Conservation (phyloP, 1,140 invertebrate genomes). For the Lucilia cuprina region DNA sequence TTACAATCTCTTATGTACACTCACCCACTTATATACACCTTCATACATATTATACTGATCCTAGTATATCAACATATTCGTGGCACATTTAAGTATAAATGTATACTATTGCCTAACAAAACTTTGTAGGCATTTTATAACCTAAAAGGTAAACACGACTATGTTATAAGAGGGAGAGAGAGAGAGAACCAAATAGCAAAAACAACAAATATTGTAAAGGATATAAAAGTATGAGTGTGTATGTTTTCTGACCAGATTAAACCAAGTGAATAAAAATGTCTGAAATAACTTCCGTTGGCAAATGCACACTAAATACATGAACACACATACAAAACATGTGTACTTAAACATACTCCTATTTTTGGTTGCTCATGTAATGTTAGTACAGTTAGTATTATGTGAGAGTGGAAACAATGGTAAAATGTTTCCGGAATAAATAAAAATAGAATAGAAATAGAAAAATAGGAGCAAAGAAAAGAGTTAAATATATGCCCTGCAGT, state of each 20-base stretch:
- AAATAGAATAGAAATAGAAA: not conserved
- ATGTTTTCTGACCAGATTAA: conserved; percentile 31
- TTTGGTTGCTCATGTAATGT: not conserved
- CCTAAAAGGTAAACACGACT: not conserved
- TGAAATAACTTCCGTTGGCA: conserved; percentile 35
- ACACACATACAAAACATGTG: not conserved
- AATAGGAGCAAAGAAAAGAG: not conserved
- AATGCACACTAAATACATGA: not conserved
- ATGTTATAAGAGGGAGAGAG: not conserved
- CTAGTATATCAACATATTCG: no score
- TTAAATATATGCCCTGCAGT: not conserved
- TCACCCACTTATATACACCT: not conserved
- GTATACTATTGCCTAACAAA: not conserved
- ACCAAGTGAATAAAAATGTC: conserved; percentile 35
- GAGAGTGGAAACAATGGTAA: not conserved
- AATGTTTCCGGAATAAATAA: not conserved
- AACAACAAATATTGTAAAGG: not conserved
- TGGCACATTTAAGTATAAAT: not conserved
- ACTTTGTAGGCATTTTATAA: conserved; percentile 6
- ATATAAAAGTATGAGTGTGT: not conserved
- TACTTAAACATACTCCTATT: not conserved
- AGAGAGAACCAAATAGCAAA: not conserved
- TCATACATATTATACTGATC: not conserved
- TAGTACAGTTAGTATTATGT: not conserved
- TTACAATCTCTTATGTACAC: not conserved